phyloP scores from a whole-genome alignment of 2,113 vertebrate genomes.

The Brevimyrus niger region DNA sequence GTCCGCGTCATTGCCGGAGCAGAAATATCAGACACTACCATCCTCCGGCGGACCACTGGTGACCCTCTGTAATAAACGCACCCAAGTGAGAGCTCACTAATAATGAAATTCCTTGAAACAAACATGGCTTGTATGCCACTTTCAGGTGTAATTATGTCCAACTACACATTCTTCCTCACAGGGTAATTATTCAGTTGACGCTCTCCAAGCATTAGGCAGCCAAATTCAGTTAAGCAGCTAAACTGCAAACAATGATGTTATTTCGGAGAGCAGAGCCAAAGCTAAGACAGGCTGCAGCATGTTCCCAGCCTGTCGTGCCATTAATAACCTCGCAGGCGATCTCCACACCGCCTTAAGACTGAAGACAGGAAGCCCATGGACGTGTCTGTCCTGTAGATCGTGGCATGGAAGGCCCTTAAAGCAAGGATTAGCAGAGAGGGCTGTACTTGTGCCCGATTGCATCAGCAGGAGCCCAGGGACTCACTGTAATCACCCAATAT shows the following conservation, averaged over 20 bases:
- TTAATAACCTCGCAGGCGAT: neutral
- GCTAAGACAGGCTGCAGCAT: no score
- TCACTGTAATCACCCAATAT: neutral
- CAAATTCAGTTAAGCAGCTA: neutral
- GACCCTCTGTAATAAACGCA: neutral
- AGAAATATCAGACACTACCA: neutral
- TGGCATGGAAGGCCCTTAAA: neutral
- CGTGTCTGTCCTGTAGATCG: neutral
- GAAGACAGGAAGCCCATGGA: neutral
- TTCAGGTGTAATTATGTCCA: neutral
- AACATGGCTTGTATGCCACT: neutral
- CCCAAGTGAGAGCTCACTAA: no score
- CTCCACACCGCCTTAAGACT: neutral
- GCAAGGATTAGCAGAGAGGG: neutral
- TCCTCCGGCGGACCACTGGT: neutral
- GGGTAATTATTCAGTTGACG: neutral
- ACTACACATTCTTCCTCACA: neutral
- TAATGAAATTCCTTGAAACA: neutral
- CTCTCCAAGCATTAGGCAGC: neutral
- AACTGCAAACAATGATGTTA: neutral
- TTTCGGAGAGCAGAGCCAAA: neutral
- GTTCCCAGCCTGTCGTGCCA: no score
- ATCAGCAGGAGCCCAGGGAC: neutral
- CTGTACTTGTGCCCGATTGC: no score
- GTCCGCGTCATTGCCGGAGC: no score